Conservation (phyloP, 2,888 invertebrate species). For the Yponomeuta malinellus region DNA sequence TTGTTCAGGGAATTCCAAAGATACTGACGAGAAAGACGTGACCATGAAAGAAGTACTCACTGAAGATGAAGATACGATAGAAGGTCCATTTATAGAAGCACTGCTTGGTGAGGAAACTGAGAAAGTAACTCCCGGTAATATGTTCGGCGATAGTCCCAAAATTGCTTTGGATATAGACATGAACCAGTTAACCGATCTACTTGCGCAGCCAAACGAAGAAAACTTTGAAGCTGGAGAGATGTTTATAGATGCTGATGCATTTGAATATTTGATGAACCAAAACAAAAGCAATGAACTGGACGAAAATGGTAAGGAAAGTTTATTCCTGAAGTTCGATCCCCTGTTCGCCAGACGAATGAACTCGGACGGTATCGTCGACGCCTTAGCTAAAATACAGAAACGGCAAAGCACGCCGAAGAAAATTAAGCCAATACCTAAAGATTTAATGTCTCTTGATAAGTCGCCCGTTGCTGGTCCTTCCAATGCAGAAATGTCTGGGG, state of each 20-base stretch:
- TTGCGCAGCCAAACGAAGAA: slow-evolving; percentile 36
- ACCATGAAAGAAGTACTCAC: slow-evolving; percentile 52
- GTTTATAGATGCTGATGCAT: slow-evolving; percentile 67
- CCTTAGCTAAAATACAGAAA: slow-evolving; percentile 44
- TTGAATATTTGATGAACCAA: slow-evolving; percentile 61
- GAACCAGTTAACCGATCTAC: slow-evolving; percentile 46
- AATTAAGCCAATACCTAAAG: slow-evolving; percentile 26
- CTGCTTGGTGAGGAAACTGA: slow-evolving; percentile 25
- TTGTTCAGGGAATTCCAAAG: slow-evolving; percentile 35
- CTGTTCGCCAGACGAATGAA: slow-evolving; percentile 59
- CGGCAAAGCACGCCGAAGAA: slow-evolving; percentile 55
- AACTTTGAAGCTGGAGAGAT: slow-evolving; percentile 45
- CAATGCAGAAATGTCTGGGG: slow-evolving; percentile 31
- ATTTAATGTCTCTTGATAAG: slow-evolving; percentile 15
- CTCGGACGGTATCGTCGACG: slow-evolving; percentile 48
- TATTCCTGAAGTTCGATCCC: slow-evolving; percentile 67
- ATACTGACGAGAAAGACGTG: slow-evolving; percentile 38
- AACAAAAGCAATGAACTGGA: slow-evolving; percentile 50
- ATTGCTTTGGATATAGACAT: slow-evolving; percentile 38
- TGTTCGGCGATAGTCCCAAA: slow-evolving; percentile 32
- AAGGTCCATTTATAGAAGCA: slow-evolving; percentile 60
- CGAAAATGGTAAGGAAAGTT: slow-evolving; percentile 66
- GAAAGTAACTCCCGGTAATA: slow-evolving; percentile 21
- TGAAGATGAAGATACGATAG: slow-evolving; percentile 65
- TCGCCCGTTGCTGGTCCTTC: slow-evolving; percentile 39